Evolutionary conservation across 2,888 invertebrate species (phyloP), one percentile per base, ranked within the genome.

Genomic region (Drosophila atroscutellata): DNA sequence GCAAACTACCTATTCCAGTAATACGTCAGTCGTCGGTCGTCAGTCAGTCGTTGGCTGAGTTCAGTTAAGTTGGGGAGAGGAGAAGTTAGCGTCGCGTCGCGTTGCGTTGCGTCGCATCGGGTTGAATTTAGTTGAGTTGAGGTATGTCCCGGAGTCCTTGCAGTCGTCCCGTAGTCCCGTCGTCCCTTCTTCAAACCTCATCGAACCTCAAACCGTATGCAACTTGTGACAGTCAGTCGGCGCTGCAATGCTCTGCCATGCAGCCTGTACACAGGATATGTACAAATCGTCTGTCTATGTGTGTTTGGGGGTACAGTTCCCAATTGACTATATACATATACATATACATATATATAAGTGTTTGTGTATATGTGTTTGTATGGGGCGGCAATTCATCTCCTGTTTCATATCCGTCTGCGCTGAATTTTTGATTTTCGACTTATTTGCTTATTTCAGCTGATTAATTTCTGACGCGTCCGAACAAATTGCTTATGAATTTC

Each of bases 361-460:
- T 30, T 32, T 58, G 15, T 34, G 30, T 56, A 18, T 54, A 26
- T 47, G 18, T 49, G 51, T 54, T 9, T 42, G 51, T 57, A 28
- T 56, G 55, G 64, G 77, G 59, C 85, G 88, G 64, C 81, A 72
- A 75, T 72, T 74, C 89, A 85, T 85, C 85, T 85, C 87, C 85
- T 89, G 89, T 80, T 68, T 81, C 77, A 89, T 87, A 84, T 87
- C 89, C 89, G 87, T 52, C 62, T 45, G 52, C 42, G 65, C 9
- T 13, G 28, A 56, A 30, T 56, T 67, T 75, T 66, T 47, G 58
- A 52, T 63, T 74, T 81, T 67, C 70, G 26, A 55, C 66, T 71
- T 42, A 56, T 74, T 78, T 64, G 70, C 36, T 61, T 61, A 52
- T 75, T 65, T 70, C 36, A 45, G 28, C 64, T 71, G 79, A 80